Conservation (phyloP, 2,797 vertebrate genomes). For the Gallinago stenura region DNA sequence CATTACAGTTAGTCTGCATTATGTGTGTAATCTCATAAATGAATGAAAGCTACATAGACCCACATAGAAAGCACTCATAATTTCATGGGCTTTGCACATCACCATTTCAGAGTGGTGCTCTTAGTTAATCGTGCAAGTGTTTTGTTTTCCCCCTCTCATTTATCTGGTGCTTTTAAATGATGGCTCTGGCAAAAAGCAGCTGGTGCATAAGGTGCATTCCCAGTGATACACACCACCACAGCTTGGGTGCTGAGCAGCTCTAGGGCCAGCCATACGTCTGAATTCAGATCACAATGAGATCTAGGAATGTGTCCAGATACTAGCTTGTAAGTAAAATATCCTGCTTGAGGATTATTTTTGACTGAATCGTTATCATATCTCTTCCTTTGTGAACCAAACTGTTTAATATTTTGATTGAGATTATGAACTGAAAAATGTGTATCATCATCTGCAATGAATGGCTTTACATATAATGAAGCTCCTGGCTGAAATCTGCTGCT, state of each 20-base stretch:
- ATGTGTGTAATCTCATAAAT: background rate
- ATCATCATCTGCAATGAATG: background rate
- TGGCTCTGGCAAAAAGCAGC: background rate
- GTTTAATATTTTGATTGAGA: background rate
- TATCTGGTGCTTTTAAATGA: background rate
- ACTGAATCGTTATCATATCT: background rate
- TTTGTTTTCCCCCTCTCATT: background rate
- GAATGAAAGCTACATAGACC: background rate
- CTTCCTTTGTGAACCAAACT: background rate
- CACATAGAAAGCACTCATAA: accelerated
- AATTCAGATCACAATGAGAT: background rate
- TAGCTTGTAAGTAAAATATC: background rate
- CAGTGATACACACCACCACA: background rate
- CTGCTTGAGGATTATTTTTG: background rate
- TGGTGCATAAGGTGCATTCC: background rate
- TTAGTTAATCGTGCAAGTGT: background rate
- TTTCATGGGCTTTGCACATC: background rate
- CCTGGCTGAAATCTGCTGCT: background rate
- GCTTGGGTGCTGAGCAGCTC: background rate
- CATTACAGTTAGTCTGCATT: background rate
- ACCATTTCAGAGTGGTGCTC: background rate
- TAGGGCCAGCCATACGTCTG: background rate
- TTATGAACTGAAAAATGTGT: background rate
- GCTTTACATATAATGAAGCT: background rate
- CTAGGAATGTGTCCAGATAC: background rate